Percentiles rank a stretch among this genome's conserved stretches.
phyloP scores from a whole-genome alignment of 2,113 vertebrate genomes.

The Rhinogobius similis region DNA sequence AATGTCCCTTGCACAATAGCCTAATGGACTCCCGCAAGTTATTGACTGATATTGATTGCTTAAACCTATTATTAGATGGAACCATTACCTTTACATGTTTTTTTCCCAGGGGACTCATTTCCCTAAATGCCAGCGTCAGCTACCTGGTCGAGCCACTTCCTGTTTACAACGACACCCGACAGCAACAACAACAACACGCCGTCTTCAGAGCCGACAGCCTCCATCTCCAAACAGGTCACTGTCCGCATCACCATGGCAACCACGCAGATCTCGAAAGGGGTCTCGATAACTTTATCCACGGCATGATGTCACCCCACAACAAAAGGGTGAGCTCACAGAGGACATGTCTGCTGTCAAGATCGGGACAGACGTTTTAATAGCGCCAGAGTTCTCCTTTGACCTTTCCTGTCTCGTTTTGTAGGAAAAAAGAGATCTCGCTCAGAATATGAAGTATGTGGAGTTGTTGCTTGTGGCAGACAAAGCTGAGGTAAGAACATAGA shows the following conservation, averaged over 20 bases:
- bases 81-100: slow-evolving; percentile 30
- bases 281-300: slow-evolving; percentile 75
- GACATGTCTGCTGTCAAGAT: not conserved
- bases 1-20: not conserved
- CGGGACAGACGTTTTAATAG: not conserved
- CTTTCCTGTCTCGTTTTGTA: slow-evolving; percentile 46
- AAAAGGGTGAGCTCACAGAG: slow-evolving; percentile 75
- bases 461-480: slow-evolving; percentile 93
- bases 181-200: slow-evolving; percentile 67
- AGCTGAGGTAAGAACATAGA: slow-evolving; percentile 84
- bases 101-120: slow-evolving; percentile 87
- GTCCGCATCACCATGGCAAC: slow-evolving; percentile 71
- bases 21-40: not conserved
- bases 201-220: slow-evolving; percentile 86
- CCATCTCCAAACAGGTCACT: slow-evolving; percentile 76
- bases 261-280: slow-evolving; percentile 7
- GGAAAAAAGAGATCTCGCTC: slow-evolving; percentile 84
- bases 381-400: not conserved
- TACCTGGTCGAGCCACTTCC: slow-evolving; percentile 89
- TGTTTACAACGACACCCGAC: slow-evolving; percentile 28
- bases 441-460: slow-evolving; percentile 90
- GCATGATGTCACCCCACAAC: slow-evolving; percentile 61
- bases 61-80: slow-evolving; percentile 10
- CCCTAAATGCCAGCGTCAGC: slow-evolving; percentile 84
- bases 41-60: slow-evolving; percentile 2